phyloP scores from a whole-genome alignment of 2,888 invertebrate genomes.

The Agrochola circellaris region DNA sequence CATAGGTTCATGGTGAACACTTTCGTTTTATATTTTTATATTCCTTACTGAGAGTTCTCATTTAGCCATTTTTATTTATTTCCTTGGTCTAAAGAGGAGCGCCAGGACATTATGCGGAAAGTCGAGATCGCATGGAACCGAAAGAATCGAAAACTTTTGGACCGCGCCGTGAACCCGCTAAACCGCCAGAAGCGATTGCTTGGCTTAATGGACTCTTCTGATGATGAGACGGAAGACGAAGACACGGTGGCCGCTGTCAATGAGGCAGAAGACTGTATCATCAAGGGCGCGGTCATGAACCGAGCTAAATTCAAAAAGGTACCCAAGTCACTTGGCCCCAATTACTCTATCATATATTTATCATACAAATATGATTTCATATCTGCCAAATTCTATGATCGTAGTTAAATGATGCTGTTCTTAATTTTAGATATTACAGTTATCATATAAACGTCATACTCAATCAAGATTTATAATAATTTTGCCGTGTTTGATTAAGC shows the following conservation, averaged over 20 bases:
- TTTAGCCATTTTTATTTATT: neutral
- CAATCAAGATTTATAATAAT: no score
- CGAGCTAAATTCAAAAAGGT: constrained; percentile 76
- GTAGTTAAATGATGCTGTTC: no score
- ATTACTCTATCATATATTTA: no score
- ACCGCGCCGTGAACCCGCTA: constrained; percentile 79
- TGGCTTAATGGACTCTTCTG: constrained; percentile 75
- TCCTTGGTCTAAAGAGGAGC: constrained; percentile 90
- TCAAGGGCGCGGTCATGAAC: constrained; percentile 78
- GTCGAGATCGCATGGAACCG: constrained; percentile 94
- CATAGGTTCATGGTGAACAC: neutral
- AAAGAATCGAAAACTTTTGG: constrained; percentile 87
- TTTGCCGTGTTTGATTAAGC: no score
- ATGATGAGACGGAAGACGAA: constrained; percentile 85
- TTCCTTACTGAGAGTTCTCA: neutral
- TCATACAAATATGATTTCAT: no score
- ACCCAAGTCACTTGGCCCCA: neutral
- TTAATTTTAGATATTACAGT: no score
- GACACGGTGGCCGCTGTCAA: constrained; percentile 82
- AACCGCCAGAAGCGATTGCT: constrained; percentile 74
- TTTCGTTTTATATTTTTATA: neutral
- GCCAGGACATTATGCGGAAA: constrained; percentile 93
- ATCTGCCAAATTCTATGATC: no score
- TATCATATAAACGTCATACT: no score
- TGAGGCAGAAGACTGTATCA: constrained; percentile 94